Conservation (phyloP, 2,113 vertebrate species). For the Gavialis gangeticus region DNA sequence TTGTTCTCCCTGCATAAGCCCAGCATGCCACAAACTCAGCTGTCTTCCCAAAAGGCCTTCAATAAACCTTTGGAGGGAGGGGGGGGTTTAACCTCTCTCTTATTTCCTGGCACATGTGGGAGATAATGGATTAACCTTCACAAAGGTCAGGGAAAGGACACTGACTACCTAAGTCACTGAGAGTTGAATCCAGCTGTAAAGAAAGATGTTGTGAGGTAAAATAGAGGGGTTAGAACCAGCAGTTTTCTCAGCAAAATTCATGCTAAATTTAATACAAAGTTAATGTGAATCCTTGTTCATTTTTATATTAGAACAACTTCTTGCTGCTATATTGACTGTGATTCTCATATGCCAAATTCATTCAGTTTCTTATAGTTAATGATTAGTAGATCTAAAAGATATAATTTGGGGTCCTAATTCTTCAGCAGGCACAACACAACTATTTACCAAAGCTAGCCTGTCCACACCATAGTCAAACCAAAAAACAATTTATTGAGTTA, state of each 20-base stretch:
- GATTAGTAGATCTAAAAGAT: neutral
- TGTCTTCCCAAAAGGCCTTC: neutral
- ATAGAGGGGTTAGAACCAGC: fast-evolving
- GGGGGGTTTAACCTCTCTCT: neutral
- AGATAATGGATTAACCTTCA: neutral
- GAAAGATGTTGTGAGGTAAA: neutral
- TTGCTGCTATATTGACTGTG: neutral
- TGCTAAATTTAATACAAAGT: neutral
- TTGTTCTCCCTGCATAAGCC: neutral
- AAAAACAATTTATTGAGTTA: slow-evolving; percentile 1
- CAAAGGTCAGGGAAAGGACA: neutral
- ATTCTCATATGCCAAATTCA: neutral
- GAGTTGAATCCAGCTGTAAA: neutral
- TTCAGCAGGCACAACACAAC: slow-evolving; percentile 6
- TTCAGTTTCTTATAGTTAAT: neutral
- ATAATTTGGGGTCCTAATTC: neutral
- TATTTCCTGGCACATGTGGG: neutral
- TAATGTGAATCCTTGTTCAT: neutral
- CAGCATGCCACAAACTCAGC: neutral
- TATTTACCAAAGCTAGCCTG: slow-evolving; percentile 24
- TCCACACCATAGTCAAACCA: neutral
- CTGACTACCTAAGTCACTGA: neutral
- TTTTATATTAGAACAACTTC: neutral
- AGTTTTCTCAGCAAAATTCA: neutral
- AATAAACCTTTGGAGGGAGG: neutral